Evolutionary conservation across 2,888 invertebrate species (phyloP), one percentile per base, ranked within the genome.

Genomic region (Drosophila subsilvestris): DNA sequence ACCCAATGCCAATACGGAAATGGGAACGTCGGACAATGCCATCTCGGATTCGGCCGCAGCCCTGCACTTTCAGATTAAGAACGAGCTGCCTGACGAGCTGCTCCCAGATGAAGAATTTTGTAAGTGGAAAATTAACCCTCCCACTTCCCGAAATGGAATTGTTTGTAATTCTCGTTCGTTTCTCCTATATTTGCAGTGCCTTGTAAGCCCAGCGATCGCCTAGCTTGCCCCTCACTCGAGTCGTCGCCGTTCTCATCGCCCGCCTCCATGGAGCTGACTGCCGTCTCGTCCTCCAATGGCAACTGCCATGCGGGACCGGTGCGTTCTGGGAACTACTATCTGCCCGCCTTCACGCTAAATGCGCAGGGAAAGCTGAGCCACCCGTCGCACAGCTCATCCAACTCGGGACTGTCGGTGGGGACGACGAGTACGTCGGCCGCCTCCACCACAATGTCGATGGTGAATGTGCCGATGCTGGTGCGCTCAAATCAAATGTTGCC

Each of bases 241-340:
- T 92, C 92, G 20, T 91, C 92, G 4, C 91, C 92, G 27, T 91
- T 90, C 62, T 91, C 91, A 7, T 91, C 91, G 29, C 91, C 91
- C 42, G 91, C 91, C 4, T 91, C 91, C 1, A 89, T 91, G 68
- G 91, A 91, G 70, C 68, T 91, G 67, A 75, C 85, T 17, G 87
- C 79, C 10, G 81, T 80, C 6, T 75, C 63, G 47, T 59, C 58
- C 12, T 57, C 55, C 20, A 66, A 54, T 57, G 50, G 69, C 8
- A n/a, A 49, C 0, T 45, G 61, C 14, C 74, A 76, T 14, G 42
- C 67, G 20, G 50, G 50, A 20, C 49, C 75, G 32, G 65, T 70
- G 37, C 76, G 75, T 8, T 48, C 78, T 20, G 54, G 77, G 14
- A 88, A 88, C 59, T 86, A 78, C 62, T 86, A 86, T 56, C 53